A percentile compares a stretch with the other conserved stretches of the same genome.
Conservation (phyloP, 2,888 invertebrate species). For the Rhodophaea formosa region DNA sequence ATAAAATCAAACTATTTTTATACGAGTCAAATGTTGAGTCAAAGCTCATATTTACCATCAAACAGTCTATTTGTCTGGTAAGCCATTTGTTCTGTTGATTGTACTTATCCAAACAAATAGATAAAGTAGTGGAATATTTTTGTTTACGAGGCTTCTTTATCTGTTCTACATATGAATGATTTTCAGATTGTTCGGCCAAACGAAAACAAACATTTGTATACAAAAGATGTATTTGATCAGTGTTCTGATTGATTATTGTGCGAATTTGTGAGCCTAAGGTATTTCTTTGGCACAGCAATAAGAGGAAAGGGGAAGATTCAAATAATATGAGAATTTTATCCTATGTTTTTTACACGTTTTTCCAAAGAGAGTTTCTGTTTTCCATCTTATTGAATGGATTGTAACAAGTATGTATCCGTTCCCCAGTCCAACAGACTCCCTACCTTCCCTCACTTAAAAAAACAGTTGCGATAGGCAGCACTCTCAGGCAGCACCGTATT, state of each 20-base stretch:
- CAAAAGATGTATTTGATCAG: slow-evolving; percentile 10
- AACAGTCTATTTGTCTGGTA: not conserved
- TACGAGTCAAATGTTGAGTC: not conserved
- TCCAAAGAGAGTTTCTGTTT: no score
- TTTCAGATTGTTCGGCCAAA: not conserved
- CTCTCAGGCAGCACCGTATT: no score
- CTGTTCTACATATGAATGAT: not conserved
- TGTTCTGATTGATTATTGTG: slow-evolving; percentile 2
- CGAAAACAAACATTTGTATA: slow-evolving; percentile 4
- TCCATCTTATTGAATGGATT: no score
- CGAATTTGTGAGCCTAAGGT: not conserved
- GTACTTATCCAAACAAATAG: not conserved
- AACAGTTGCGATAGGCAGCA: no score
- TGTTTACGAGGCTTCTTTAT: slow-evolving; percentile 1
- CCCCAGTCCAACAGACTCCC: no score
- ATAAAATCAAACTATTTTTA: not conserved
- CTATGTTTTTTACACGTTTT: no score
- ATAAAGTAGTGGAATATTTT: not conserved
- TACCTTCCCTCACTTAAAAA: no score
- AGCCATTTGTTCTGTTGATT: not conserved
- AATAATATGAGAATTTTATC: not conserved
- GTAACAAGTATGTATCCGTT: no score
- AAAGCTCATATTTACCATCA: not conserved
- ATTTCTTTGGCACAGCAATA: not conserved
- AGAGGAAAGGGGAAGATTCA: not conserved